Base-by-base conservation (phyloP, 1,140 invertebrate genomes). In the Nephila pilipes region DNA sequence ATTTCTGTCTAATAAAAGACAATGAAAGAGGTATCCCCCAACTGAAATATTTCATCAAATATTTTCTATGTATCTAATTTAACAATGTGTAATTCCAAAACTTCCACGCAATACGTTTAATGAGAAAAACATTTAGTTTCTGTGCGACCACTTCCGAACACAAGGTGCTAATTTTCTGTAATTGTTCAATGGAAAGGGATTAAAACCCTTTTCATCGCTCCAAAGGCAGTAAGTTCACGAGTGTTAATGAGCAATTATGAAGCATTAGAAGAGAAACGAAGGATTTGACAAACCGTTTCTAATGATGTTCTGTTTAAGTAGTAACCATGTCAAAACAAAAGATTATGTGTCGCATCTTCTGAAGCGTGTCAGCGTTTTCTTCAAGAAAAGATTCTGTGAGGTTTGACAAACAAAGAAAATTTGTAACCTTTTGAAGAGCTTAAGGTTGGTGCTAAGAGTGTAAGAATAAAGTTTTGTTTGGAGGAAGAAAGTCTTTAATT, bases 211-310 rank as follows among this genome's bases (percentile, higher is more conserved):
- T 32, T 12, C 85, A 14, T 2, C 0, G 3, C 60, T 14, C 36
- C 32, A 80, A 90, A 46, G n/a, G 46, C 46, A 79, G 55, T 54
- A 3, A n/a, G 25, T 32, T 29, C 29, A 32, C 32, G 36, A 36
- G 54, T 75, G 88, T 79, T 90, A 90, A 90, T 90, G 88, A 90
- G 88, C 88, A 90, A 90, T 90, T 90, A 90, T 80, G 75, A 57
- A 58, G 88, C 88, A 90, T 90, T 90, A 90, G 25, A 57, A 58
- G 63, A 25, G n/a, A 25, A 25, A n/a, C 22, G n/a, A 29, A 88
- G 69, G 46, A 90, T 79, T 80, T 80, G n/a, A 36, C 69, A 79
- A 90, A 90, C 88, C 20, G 69, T 58, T 80, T 38, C 69, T 90
- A 90, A 90, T 80, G 88, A 90, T 58, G 65, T 57, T 32, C n/a